These are phyloP conservation scores for Tapirus terrestris DNA, from an alignment of 2,113 vertebrate genomes.

Conservation along the genomic window DNA sequence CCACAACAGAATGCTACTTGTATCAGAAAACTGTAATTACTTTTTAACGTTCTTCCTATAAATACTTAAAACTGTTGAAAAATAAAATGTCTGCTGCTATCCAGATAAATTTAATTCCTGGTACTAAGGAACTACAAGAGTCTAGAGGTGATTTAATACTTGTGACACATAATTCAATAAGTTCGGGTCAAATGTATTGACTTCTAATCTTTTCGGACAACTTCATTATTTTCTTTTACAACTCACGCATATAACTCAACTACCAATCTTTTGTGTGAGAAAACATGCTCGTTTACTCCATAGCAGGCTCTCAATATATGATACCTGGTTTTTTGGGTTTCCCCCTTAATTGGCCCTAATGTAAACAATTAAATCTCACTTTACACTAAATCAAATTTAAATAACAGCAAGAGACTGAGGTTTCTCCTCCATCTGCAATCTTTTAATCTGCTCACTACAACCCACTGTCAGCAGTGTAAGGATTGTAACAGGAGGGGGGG, in stretches of 20 bases:
- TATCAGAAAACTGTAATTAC: not conserved
- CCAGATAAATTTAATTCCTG: constrained; percentile 69
- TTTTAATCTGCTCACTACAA: not conserved
- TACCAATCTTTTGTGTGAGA: not conserved
- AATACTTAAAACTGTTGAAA: constrained; percentile 52
- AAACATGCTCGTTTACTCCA: not conserved
- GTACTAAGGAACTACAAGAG: constrained; percentile 37
- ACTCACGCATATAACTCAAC: constrained; percentile 48
- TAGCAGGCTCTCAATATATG: not conserved
- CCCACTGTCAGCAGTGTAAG: not conserved
- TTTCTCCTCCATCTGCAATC: not conserved
- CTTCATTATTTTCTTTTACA: constrained; percentile 73
- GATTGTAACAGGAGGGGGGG: not conserved
- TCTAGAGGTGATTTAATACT: constrained; percentile 69
- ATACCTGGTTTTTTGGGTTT: not conserved
- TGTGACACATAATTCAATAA: constrained; percentile 55
- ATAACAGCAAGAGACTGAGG: not conserved
- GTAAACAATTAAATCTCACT: constrained; percentile 63
- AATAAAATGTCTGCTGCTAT: constrained; percentile 45
- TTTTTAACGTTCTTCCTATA: not conserved
- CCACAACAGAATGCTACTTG: not conserved
- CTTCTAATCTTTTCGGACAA: constrained; percentile 72
- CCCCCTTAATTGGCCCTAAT: not conserved
- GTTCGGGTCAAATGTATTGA: constrained; percentile 63
- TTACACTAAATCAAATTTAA: constrained; percentile 60